These are phyloP conservation scores for Sitobion miscanthi DNA, from an alignment of 1,140 invertebrate species.

Conservation along the genomic window DNA sequence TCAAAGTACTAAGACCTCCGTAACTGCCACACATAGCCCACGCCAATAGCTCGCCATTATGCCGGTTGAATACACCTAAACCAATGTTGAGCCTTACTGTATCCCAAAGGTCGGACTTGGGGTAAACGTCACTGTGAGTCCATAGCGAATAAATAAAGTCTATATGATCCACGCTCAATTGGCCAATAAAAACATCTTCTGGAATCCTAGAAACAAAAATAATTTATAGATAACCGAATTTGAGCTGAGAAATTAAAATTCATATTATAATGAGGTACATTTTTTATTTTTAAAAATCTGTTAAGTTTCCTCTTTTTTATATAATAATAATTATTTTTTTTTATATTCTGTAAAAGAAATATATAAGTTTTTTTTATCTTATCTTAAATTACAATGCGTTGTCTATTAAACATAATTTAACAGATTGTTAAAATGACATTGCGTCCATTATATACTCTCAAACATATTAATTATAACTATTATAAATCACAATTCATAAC, in stretches of 20 bases:
- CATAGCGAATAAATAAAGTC: slow-evolving; percentile 58
- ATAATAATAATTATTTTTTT: no score
- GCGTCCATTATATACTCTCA: no score
- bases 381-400: no score
- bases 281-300: neutral
- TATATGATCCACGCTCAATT: slow-evolving; percentile 41
- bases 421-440: no score
- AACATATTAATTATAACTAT: no score
- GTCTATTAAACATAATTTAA: no score
- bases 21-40: slow-evolving; percentile 59
- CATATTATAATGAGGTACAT: neutral
- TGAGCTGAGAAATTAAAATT: neutral
- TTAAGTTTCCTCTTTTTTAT: neutral
- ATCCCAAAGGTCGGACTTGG: slow-evolving; percentile 56
- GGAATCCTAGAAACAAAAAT: slow-evolving; percentile 10
- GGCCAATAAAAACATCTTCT: slow-evolving; percentile 15
- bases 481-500: no score
- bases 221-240: neutral
- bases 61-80: slow-evolving; percentile 52
- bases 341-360: neutral
- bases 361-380: no score
- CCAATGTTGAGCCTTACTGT: slow-evolving; percentile 55
- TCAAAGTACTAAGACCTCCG: slow-evolving; percentile 56
- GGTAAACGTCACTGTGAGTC: slow-evolving; percentile 59
- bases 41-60: slow-evolving; percentile 42